Evolutionary conservation across 2,113 vertebrate genomes (phyloP).

Genomic region (Tetrao urogallus): DNA sequence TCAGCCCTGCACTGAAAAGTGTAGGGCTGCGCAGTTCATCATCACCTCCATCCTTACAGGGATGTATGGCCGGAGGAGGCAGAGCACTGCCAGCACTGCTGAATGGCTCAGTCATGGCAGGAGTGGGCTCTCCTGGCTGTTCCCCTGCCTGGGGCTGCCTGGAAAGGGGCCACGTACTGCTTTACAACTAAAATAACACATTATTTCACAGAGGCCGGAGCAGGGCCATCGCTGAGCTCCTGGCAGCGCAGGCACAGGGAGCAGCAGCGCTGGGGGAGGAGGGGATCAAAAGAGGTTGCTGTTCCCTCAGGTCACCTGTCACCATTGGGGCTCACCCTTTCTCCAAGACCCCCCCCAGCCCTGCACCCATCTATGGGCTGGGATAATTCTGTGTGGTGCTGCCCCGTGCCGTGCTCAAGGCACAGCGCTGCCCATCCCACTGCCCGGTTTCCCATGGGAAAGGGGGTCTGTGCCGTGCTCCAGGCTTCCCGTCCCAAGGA

Average conservation of each 20-base stretch:
- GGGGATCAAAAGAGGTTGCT: not conserved
- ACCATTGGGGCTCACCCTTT: accelerated
- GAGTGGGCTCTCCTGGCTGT: not conserved
- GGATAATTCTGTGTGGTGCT: accelerated
- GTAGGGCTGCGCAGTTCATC: not conserved
- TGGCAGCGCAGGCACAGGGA: accelerated
- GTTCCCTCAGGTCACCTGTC: not conserved
- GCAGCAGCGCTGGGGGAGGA: not conserved
- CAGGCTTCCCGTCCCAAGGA: not conserved
- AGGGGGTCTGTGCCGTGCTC: not conserved
- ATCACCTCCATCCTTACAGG: not conserved
- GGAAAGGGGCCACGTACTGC: constrained; percentile 41
- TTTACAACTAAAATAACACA: constrained; percentile 65
- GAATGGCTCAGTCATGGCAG: not conserved
- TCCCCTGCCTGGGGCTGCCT: not conserved
- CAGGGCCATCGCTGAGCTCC: not conserved
- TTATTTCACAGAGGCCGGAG: constrained; percentile 22
- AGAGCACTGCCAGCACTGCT: not conserved
- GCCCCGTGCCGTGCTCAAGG: not conserved
- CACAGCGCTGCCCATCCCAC: not conserved
- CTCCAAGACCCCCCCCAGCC: accelerated
- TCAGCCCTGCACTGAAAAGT: not conserved
- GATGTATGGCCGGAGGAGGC: not conserved
- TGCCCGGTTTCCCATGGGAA: not conserved
- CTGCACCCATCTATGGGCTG: accelerated